Evolutionary conservation across 2,113 vertebrate species (phyloP).

Genomic region (Cranoglanis bouderius): DNA sequence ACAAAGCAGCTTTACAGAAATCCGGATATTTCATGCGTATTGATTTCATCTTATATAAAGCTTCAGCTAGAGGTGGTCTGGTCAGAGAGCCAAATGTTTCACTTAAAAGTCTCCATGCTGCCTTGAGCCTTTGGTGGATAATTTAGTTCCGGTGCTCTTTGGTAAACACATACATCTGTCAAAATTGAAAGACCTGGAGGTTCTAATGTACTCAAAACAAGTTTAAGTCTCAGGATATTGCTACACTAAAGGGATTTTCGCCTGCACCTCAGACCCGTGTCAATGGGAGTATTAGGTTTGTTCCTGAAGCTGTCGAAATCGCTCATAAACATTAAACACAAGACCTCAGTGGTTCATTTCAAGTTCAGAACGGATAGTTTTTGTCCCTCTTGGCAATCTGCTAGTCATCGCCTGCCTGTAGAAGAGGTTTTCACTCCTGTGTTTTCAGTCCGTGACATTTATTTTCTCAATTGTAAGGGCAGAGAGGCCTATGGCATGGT

Average conservation of each 20-base stretch:
- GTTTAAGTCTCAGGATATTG: slow-evolving; percentile 38
- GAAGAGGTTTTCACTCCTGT: slow-evolving; percentile 11
- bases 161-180: not conserved
- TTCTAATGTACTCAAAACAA: slow-evolving; percentile 31
- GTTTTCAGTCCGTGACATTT: slow-evolving; percentile 44
- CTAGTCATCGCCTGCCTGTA: slow-evolving; percentile 5
- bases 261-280: not conserved
- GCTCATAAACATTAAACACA: slow-evolving; percentile 15
- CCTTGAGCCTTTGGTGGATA: not conserved
- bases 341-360: slow-evolving; percentile 41
- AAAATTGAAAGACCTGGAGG: slow-evolving; percentile 21
- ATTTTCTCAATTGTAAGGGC: slow-evolving; percentile 45
- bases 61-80: not conserved
- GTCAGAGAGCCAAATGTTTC: not conserved
- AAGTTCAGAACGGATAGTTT: slow-evolving; percentile 54
- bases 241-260: slow-evolving; percentile 17
- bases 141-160: not conserved
- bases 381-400: slow-evolving; percentile 49
- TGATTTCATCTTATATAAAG: not conserved
- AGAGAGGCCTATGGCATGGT: not conserved
- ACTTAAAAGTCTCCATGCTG: not conserved
- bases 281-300: slow-evolving; percentile 32
- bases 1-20: not conserved
- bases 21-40: not conserved
- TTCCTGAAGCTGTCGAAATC: slow-evolving; percentile 32